Conservation (phyloP, 1,140 invertebrate species). For the Bombus superbus region DNA sequence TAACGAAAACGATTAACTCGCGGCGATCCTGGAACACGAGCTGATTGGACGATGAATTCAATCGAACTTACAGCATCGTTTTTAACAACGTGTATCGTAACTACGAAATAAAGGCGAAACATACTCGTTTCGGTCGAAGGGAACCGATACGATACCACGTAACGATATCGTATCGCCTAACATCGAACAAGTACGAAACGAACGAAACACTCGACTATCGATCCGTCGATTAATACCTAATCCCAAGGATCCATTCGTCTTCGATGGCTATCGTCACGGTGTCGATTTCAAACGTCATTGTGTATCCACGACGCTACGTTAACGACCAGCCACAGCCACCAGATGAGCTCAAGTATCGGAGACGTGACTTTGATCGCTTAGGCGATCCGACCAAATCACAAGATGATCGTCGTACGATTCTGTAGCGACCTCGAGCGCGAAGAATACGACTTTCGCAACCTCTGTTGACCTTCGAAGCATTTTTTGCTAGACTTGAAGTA, state of each 20-base stretch:
- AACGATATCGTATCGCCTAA: too few species aligned
- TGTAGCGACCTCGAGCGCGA: not conserved
- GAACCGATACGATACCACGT: too few species aligned
- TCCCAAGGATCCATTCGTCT: not conserved
- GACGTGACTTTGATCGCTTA: not conserved
- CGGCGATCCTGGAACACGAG: not conserved
- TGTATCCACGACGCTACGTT: not conserved
- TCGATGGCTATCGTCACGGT: not conserved
- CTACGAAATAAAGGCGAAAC: too few species aligned
- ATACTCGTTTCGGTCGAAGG: too few species aligned
- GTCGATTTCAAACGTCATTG: not conserved
- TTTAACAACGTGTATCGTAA: too few species aligned
- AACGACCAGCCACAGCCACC: not conserved
- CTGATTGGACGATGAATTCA: not conserved
- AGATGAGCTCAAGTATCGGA: not conserved
- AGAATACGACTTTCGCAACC: not conserved
- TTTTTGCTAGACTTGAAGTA: too few species aligned
- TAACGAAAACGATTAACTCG: not conserved
- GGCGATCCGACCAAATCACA: not conserved
- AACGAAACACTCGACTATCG: not conserved
- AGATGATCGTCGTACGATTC: not conserved
- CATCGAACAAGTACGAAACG: too few species aligned
- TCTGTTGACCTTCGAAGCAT: not conserved
- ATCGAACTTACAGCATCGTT: not conserved
- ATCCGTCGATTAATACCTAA: not conserved